These are phyloP conservation scores for Pipistrellus kuhlii DNA, from an alignment of 2,797 vertebrate species.

Conservation along the genomic window DNA sequence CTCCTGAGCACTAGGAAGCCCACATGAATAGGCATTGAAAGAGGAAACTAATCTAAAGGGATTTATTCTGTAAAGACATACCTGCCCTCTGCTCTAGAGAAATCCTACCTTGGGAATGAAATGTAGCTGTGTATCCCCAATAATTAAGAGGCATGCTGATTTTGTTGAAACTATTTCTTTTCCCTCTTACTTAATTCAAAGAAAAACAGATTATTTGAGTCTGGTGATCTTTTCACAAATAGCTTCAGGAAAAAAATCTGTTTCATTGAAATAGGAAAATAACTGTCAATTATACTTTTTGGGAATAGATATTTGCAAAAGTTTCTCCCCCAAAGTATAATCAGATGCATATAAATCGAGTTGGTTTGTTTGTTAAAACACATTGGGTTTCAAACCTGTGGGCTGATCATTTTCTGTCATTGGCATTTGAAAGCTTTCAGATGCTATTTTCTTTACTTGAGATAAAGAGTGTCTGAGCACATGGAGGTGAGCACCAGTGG, in stretches of 20 bases:
- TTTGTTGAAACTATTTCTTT: conserved; percentile 30
- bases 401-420: background rate
- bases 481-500: background rate
- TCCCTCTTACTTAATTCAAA: conserved; percentile 38
- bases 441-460: background rate
- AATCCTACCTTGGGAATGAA: background rate
- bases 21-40: background rate
- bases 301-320: background rate
- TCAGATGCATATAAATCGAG: background rate
- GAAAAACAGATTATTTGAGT: background rate
- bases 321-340: background rate
- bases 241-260: background rate
- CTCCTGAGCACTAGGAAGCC: background rate
- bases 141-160: background rate
- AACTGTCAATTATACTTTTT: background rate
- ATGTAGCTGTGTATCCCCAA: background rate
- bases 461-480: background rate
- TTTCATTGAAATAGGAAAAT: conserved; percentile 30
- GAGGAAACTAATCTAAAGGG: background rate
- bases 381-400: background rate
- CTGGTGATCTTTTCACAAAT: background rate
- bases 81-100: background rate
- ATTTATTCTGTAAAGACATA: background rate
- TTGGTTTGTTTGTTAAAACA: background rate
- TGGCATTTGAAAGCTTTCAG: background rate